Base-by-base conservation (phyloP, 1,140 invertebrate species). In the Cephus cinctus region DNA sequence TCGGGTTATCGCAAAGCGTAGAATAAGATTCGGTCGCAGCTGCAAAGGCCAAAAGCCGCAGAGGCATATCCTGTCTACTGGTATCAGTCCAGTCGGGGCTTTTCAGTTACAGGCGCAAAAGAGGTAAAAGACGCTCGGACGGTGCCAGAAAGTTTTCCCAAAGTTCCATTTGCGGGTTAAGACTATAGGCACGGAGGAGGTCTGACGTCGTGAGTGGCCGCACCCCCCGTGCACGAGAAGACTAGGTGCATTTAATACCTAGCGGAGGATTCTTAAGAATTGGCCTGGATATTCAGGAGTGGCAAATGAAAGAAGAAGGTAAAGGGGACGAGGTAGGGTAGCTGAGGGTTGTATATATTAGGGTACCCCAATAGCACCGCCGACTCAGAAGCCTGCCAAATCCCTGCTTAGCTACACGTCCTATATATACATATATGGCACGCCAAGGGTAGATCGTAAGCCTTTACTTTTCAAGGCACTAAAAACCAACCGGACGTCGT, bases 81-180 rank as follows among this genome's bases (percentile, higher is more conserved):
- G n/a, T n/a, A n/a, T n/a, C 25, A 6, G n/a, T n/a, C 25, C 25
- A n/a, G 25, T 27, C 25, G 25, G 6, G n/a, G 25, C 25, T 8
- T n/a, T 8, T 27, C 6, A n/a, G 25, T 6, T 27, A n/a, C 25
- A n/a, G 6, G 39, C 2, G 35, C 9, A 22, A 22, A 41, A 14
- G n/a, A 20, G 39, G 14, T n/a, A 30, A 52, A 48, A 38, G 58
- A 50, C 22, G 19, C 14, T 27, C 20, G 23, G 35, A n/a, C 27
- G 32, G 20, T 65, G 72, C 69, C 71, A 75, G 66, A 73, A 75
- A 73, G 43, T 73, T 75, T 59, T 47, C 27, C 32, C 50, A 15
- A 73, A 73, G 64, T 71, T 61, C 62, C 67, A 69, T 71, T 71
- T 61, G 50, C 49, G 56, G 59, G 59, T 54, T 65, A 46, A 63